Percentiles rank a stretch among this genome's conserved stretches.
phyloP scores from a whole-genome alignment of 1,140 invertebrate genomes.

The Zaprionus davidi region DNA sequence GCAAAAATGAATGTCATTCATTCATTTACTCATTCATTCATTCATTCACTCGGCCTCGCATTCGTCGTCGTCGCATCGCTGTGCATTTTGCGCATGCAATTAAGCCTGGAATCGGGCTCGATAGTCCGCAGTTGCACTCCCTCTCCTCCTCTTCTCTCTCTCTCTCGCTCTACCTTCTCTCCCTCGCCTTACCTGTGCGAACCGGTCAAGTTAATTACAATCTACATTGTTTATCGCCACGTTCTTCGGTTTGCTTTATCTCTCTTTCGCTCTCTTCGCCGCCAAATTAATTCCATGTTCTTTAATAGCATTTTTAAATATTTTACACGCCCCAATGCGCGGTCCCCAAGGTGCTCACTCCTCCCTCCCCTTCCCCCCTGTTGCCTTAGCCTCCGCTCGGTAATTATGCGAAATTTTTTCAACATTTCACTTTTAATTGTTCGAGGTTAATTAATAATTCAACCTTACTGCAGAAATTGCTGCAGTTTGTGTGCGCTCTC shows the following conservation, averaged over 20 bases:
- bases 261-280: not conserved
- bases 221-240: constrained; percentile 76
- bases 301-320: constrained; percentile 60
- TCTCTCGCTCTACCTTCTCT: not conserved
- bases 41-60: constrained; percentile 14
- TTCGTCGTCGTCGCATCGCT: constrained; percentile 15
- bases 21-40: constrained; percentile 41
- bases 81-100: constrained; percentile 68
- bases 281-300: constrained; percentile 45
- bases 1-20: constrained; percentile 80
- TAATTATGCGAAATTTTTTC: constrained; percentile 62
- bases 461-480: constrained; percentile 70
- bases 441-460: constrained; percentile 80
- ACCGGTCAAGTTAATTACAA: constrained; percentile 75
- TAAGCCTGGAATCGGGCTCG: constrained; percentile 42
- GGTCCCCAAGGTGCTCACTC: not conserved
- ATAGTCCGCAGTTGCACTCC: constrained; percentile 2
- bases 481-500: constrained; percentile 28
- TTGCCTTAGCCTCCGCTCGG: not conserved
- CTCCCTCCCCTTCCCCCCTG: not conserved
- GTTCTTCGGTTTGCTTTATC: constrained; percentile 2
- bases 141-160: not conserved
- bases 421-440: constrained; percentile 76
- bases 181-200: constrained; percentile 27
- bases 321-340: constrained; percentile 40